phyloP scores from a whole-genome alignment of 2,113 vertebrate genomes.

The Pterocles gutturalis region DNA sequence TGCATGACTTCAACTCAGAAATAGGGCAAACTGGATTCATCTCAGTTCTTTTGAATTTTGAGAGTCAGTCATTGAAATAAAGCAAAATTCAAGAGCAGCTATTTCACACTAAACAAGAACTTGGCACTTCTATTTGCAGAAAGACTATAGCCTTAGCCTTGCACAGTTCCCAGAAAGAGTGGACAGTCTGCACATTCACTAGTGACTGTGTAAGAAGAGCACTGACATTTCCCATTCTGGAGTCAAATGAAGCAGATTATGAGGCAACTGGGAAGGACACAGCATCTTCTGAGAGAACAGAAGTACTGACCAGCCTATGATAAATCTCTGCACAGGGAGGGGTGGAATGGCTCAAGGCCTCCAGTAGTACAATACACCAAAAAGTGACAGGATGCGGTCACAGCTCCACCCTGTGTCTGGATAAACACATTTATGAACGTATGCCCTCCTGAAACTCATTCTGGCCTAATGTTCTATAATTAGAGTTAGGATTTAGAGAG shows the following conservation, averaged over 20 bases:
- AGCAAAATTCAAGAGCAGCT: neutral
- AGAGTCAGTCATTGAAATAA: neutral
- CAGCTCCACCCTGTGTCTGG: constrained; percentile 72
- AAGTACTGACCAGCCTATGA: neutral
- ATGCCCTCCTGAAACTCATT: neutral
- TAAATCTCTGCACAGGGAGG: neutral
- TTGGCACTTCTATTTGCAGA: neutral
- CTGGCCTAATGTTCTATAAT: neutral
- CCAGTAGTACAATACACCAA: neutral
- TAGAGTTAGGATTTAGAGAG: neutral
- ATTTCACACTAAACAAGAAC: neutral
- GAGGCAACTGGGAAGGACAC: neutral
- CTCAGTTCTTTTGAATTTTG: neutral
- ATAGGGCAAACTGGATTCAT: neutral
- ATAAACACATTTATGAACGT: constrained; percentile 48
- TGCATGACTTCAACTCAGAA: neutral
- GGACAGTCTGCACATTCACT: neutral
- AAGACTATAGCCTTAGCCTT: neutral
- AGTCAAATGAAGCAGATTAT: neutral
- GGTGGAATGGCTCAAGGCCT: constrained; percentile 35
- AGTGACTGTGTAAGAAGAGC: neutral
- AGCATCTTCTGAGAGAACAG: neutral
- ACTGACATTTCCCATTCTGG: neutral
- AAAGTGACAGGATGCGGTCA: constrained; percentile 60
- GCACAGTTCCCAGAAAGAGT: neutral